Evolutionary conservation across 2,113 vertebrate species (phyloP).

Genomic region (Crotophaga sulcirostris): DNA sequence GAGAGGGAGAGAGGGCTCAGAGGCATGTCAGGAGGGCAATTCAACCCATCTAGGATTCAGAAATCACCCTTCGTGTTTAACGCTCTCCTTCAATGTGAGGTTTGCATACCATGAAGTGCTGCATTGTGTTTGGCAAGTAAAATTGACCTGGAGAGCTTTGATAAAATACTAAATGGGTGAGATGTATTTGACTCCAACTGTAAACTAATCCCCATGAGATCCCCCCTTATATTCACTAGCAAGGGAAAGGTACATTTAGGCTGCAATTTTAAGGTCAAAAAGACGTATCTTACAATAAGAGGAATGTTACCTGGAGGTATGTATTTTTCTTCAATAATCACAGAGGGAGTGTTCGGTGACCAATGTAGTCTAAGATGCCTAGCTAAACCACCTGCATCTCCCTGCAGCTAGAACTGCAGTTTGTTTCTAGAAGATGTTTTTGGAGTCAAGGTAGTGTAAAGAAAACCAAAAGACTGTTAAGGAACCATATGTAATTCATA

Average conservation of each 20-base stretch:
- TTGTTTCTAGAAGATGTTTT: not conserved
- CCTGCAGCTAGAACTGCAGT: not conserved
- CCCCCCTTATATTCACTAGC: not conserved
- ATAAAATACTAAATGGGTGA: not conserved
- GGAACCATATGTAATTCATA: not conserved
- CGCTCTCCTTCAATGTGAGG: not conserved
- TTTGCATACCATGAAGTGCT: not conserved
- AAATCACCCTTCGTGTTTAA: not conserved
- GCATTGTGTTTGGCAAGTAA: not conserved
- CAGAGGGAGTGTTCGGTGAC: not conserved
- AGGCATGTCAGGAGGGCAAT: not conserved
- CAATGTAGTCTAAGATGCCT: not conserved
- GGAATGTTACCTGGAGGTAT: not conserved
- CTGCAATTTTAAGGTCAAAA: not conserved
- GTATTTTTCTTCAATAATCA: not conserved
- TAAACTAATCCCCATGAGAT: not conserved
- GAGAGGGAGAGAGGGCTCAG: not conserved
- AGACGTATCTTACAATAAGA: not conserved
- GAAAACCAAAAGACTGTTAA: not conserved
- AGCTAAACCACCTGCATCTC: not conserved
- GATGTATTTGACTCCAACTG: not conserved
- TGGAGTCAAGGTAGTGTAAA: not conserved
- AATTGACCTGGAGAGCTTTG: not conserved
- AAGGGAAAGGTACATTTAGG: not conserved
- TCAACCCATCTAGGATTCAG: not conserved